Percentiles rank a stretch among this genome's conserved stretches.
Evolutionary conservation across 2,113 vertebrate genomes (phyloP).

Genomic region (Typhlomys cinereus): DNA sequence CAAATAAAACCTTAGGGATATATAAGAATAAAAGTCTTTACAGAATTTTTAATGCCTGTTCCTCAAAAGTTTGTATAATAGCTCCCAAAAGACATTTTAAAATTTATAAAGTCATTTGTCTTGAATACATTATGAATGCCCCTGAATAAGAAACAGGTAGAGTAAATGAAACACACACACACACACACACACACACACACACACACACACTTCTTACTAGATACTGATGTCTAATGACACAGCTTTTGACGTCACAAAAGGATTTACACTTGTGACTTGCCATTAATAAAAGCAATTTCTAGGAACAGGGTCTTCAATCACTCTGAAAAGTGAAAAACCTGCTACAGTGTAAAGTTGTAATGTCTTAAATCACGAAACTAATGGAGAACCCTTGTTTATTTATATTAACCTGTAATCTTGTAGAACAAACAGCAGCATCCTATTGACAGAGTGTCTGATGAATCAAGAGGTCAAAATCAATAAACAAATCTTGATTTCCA

Average conservation of each 20-base stretch:
- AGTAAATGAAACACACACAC: background rate
- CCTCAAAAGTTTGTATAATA: background rate
- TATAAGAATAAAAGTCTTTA: background rate
- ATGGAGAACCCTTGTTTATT: slow-evolving; percentile 34
- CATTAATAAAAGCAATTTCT: slow-evolving; percentile 32
- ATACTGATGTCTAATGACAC: slow-evolving; percentile 13
- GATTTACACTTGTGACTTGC: background rate
- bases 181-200: background rate
- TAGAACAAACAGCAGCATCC: background rate
- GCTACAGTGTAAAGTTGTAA: slow-evolving; percentile 13
- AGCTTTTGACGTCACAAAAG: slow-evolving; percentile 46
- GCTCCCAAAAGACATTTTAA: slow-evolving; percentile 21
- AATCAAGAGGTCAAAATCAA: background rate
- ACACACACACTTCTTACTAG: background rate
- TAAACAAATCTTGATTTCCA: background rate
- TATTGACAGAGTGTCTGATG: background rate
- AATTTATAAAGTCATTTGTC: slow-evolving; percentile 6
- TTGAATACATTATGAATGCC: background rate
- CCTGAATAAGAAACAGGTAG: background rate
- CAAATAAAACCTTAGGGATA: slow-evolving; percentile 20
- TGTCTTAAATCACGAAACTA: background rate
- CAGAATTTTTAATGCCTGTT: slow-evolving; percentile 16
- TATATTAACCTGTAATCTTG: slow-evolving; percentile 3
- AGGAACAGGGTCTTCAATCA: slow-evolving; percentile 22
- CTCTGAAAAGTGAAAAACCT: slow-evolving; percentile 48